These are phyloP conservation scores for Colossoma macropomum DNA, from an alignment of 2,113 vertebrate genomes.

Conservation along the genomic window DNA sequence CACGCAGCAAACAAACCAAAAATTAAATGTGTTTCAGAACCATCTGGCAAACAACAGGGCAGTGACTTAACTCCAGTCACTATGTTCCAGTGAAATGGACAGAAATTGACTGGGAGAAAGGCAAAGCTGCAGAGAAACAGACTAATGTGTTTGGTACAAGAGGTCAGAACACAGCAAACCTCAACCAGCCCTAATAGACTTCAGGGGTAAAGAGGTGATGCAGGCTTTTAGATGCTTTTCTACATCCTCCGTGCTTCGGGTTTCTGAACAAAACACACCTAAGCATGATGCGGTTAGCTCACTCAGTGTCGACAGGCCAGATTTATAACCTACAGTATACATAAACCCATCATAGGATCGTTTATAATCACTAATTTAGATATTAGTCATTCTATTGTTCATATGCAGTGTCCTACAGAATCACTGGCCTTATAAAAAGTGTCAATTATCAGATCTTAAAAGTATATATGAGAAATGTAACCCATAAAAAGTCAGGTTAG, in stretches of 20 bases:
- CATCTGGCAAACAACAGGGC: neutral
- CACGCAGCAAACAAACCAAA: neutral
- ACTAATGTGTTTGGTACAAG: neutral
- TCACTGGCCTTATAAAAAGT: too few species aligned
- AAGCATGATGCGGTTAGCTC: neutral
- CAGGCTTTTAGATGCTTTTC: neutral
- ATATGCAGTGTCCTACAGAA: too few species aligned
- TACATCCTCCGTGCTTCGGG: neutral
- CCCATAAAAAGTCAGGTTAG: too few species aligned
- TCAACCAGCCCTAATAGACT: neutral
- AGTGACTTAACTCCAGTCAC: neutral
- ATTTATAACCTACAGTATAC: neutral
- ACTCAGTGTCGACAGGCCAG: neutral
- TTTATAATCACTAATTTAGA: too few species aligned
- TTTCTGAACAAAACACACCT: neutral
- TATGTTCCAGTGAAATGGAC: neutral
- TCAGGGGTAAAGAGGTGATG: neutral
- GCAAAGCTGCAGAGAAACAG: neutral
- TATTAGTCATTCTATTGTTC: too few species aligned
- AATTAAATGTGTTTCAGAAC: neutral
- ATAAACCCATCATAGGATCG: neutral
- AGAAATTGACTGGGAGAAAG: neutral
- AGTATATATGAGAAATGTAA: too few species aligned
- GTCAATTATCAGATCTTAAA: too few species aligned
- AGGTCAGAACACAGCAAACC: neutral